Percentiles rank a stretch among this genome's conserved stretches.
Evolutionary conservation across 1,140 invertebrate species (phyloP).

Genomic region (Drosophila mayri): DNA sequence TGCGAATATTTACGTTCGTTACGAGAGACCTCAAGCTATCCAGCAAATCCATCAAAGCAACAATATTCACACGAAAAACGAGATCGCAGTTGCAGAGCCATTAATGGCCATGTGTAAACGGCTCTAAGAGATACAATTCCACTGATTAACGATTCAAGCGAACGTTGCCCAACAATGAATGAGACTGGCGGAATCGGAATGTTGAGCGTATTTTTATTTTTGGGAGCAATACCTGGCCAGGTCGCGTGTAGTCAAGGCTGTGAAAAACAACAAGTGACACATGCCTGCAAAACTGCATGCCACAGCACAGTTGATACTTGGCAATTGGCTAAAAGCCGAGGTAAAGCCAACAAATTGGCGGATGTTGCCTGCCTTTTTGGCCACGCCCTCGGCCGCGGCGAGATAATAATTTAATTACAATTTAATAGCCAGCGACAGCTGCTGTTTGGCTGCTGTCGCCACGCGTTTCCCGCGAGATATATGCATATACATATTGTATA

Average conservation of each 20-base stretch:
- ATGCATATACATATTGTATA: constrained; percentile 1
- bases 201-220: constrained; percentile 20
- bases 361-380: constrained; percentile 61
- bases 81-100: constrained; percentile 39
- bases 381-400: constrained; percentile 38
- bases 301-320: constrained; percentile 17
- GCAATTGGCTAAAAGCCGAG: constrained; percentile 14
- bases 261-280: constrained; percentile 28
- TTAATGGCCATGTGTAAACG: constrained; percentile 38
- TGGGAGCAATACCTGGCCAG: constrained; percentile 22
- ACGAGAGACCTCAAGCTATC: constrained; percentile 21
- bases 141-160: constrained; percentile 28
- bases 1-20: constrained; percentile 45
- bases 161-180: constrained; percentile 19
- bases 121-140: constrained; percentile 35
- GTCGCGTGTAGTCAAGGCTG: constrained; percentile 51
- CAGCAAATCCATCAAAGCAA: constrained; percentile 26
- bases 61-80: constrained; percentile 51
- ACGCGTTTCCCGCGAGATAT: constrained; percentile 43
- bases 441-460: constrained; percentile 34
- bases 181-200: constrained; percentile 31
- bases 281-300: constrained; percentile 41
- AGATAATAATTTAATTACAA: constrained; percentile 78
- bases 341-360: constrained; percentile 60
- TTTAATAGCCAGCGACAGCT: constrained; percentile 64